Conservation (phyloP, 2,113 vertebrate genomes). For the Lagopus leucura region DNA sequence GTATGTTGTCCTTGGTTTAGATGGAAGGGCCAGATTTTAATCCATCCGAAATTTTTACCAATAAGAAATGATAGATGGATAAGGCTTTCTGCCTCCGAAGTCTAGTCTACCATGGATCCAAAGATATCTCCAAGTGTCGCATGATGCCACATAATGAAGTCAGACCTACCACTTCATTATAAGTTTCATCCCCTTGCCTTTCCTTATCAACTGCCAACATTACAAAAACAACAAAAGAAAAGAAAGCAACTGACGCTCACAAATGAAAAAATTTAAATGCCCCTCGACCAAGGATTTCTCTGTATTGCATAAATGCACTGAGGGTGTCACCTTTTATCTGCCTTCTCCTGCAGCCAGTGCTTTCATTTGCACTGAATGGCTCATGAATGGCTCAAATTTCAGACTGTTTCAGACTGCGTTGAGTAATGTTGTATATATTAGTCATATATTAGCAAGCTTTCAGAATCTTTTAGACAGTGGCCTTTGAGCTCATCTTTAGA, state of each 20-base stretch:
- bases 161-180: not conserved
- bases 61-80: not conserved
- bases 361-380: not conserved
- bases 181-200: not conserved
- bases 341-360: not conserved
- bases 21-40: not conserved
- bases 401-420: rapidly evolving
- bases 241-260: not conserved
- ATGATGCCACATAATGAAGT: not conserved
- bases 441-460: not conserved
- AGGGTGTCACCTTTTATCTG: not conserved
- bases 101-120: not conserved
- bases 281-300: not conserved
- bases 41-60: not conserved
- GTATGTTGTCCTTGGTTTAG: not conserved
- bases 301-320: rapidly evolving
- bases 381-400: not conserved
- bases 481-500: not conserved
- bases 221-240: not conserved
- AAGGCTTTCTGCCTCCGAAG: not conserved
- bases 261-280: not conserved
- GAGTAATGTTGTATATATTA: not conserved
- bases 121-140: not conserved
- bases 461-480: not conserved
- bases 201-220: not conserved